These are phyloP conservation scores for Pelagia noctiluca DNA, from an alignment of 30 jellyfish, hydroid and myxozoan genomes.

Conservation along the genomic window DNA sequence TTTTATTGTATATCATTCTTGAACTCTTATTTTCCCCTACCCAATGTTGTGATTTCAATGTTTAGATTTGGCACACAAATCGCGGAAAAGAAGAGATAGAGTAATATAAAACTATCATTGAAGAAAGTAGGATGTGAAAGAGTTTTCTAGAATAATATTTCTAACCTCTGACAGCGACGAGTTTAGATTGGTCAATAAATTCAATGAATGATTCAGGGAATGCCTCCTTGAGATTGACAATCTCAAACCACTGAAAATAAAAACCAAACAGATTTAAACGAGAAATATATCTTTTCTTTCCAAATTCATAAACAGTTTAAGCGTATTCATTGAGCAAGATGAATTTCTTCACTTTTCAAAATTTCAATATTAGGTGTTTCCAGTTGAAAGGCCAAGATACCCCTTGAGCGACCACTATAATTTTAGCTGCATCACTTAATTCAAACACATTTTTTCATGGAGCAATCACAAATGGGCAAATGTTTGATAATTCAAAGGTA, in stretches of 20 bases:
- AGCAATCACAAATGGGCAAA: too few relatives aligned
- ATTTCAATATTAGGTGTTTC: too few relatives aligned
- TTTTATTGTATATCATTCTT: too few relatives aligned
- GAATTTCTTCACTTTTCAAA: neutral
- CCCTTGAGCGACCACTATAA: too few relatives aligned
- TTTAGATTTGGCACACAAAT: neutral
- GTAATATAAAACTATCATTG: neutral
- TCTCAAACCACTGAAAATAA: slow-evolving; percentile 24
- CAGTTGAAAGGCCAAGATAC: too few relatives aligned
- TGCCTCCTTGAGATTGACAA: slow-evolving; percentile 57
- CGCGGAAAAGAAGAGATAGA: slow-evolving; percentile 14
- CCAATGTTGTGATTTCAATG: too few relatives aligned
- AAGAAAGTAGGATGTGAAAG: neutral
- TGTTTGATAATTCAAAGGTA: too few relatives aligned
- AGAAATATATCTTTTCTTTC: neutral
- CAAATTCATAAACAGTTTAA: neutral
- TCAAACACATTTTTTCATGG: too few relatives aligned
- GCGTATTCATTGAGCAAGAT: neutral
- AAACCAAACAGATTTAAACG: neutral
- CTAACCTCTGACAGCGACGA: slow-evolving; percentile 73
- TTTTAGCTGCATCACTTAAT: too few relatives aligned
- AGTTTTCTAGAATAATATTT: neutral
- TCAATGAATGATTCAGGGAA: slow-evolving; percentile 63
- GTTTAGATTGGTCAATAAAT: slow-evolving; percentile 48
- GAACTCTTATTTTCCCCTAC: too few relatives aligned